Percentiles rank a stretch among this genome's conserved stretches.
phyloP scores from a whole-genome alignment of 23 tunicate species.

The Trididemnum miniatum region DNA sequence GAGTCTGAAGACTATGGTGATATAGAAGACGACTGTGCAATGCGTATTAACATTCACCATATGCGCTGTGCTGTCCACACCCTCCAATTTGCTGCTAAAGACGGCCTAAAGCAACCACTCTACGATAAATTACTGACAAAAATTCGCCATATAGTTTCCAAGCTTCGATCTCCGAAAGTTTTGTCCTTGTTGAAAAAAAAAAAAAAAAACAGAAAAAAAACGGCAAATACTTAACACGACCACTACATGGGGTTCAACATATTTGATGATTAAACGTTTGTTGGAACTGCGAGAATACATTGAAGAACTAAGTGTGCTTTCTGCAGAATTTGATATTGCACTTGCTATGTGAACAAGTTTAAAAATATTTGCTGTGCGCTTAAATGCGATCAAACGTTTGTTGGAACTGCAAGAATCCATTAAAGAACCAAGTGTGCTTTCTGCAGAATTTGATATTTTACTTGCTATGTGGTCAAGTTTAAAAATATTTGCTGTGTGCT shows the following conservation, averaged over 20 bases:
- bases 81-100: background rate
- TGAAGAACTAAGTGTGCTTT: constrained; percentile 27
- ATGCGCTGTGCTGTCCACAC: background rate
- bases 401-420: constrained; percentile 26
- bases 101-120: background rate
- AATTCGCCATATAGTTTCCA: constrained; percentile 8
- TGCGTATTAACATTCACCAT: background rate
- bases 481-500: constrained; percentile 5
- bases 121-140: background rate
- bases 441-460: constrained; percentile 23
- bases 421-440: constrained; percentile 22
- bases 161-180: constrained; percentile 24
- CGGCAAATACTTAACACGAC: background rate
- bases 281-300: constrained; percentile 22
- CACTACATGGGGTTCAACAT: constrained; percentile 20
- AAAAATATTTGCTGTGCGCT: too few relatives aligned
- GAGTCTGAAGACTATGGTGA: too few relatives aligned
- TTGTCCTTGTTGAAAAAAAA: constrained; percentile 13
- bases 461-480: constrained; percentile 15
- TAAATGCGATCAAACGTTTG: constrained; percentile 16
- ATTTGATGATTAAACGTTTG: constrained; percentile 13
- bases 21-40: background rate
- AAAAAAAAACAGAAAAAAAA: background rate
- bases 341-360: constrained; percentile 16
- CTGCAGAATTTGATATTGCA: constrained; percentile 24